Evolutionary conservation across 2,113 vertebrate genomes (phyloP).

Genomic region (Aegotheles bennettii): DNA sequence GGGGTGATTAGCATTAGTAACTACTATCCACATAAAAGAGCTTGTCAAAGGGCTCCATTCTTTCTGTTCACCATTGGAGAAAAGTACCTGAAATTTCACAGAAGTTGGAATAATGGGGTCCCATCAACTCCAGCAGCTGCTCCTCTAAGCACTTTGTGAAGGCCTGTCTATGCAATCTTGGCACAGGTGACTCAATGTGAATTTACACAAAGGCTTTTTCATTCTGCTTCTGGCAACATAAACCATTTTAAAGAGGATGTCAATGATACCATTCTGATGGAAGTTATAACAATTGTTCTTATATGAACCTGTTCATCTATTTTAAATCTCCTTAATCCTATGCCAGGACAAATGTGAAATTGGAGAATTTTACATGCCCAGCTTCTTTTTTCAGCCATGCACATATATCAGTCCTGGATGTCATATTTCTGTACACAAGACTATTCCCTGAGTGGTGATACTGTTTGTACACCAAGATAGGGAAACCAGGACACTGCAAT

Average conservation of each 20-base stretch:
- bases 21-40: not conserved
- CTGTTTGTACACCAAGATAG: not conserved
- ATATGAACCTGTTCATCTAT: not conserved
- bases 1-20: not conserved
- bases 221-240: not conserved
- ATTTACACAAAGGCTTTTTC: slow-evolving; percentile 14
- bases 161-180: not conserved
- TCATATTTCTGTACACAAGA: not conserved
- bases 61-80: not conserved
- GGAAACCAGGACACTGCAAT: not conserved
- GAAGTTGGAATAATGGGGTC: not conserved
- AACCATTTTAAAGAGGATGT: not conserved
- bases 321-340: not conserved
- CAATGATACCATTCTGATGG: not conserved
- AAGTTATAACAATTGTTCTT: not conserved
- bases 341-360: not conserved
- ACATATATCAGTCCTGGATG: not conserved
- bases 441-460: not conserved
- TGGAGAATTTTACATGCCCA: not conserved
- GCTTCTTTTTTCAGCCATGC: not conserved
- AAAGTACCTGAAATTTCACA: not conserved
- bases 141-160: not conserved
- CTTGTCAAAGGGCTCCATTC: not conserved
- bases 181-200: not conserved
- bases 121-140: not conserved